phyloP scores from a whole-genome alignment of 2,113 vertebrate genomes.

The Diphyllodes magnificus region DNA sequence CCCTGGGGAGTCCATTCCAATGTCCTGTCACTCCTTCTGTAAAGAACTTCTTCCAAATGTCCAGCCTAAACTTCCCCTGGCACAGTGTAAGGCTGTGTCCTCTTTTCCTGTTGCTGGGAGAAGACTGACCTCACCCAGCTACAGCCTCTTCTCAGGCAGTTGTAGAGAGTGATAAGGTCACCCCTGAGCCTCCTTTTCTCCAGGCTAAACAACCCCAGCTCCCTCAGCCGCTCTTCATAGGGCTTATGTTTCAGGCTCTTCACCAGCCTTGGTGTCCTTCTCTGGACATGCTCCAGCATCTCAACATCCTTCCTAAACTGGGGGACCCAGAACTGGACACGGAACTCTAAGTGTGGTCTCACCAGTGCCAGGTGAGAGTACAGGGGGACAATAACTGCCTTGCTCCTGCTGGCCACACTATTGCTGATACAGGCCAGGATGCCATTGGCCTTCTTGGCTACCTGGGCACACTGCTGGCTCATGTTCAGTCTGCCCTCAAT shows the following conservation, averaged over 20 bases:
- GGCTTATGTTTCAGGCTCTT: neutral
- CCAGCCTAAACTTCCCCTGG: neutral
- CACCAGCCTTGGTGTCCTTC: neutral
- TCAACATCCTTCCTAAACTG: neutral
- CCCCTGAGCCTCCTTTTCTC: neutral
- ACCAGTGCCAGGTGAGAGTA: no score
- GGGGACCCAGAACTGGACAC: neutral
- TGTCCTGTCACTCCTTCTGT: neutral
- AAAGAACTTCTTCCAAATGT: neutral
- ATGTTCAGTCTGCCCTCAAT: neutral
- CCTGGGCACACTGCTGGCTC: neutral
- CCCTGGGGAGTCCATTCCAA: neutral
- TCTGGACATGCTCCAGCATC: neutral
- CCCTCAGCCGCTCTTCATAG: neutral
- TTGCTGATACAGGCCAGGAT: neutral
- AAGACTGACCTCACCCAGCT: neutral
- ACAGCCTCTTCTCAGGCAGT: neutral
- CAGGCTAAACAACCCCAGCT: neutral
- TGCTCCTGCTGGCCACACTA: neutral
- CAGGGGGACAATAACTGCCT: neutral
- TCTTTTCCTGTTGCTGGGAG: neutral
- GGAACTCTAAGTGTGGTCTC: neutral
- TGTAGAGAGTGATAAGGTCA: neutral
- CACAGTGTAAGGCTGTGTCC: neutral
- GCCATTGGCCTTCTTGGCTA: neutral